These are phyloP conservation scores for Amyelois transitella DNA, from an alignment of 1,140 invertebrate species.

Conservation along the genomic window DNA sequence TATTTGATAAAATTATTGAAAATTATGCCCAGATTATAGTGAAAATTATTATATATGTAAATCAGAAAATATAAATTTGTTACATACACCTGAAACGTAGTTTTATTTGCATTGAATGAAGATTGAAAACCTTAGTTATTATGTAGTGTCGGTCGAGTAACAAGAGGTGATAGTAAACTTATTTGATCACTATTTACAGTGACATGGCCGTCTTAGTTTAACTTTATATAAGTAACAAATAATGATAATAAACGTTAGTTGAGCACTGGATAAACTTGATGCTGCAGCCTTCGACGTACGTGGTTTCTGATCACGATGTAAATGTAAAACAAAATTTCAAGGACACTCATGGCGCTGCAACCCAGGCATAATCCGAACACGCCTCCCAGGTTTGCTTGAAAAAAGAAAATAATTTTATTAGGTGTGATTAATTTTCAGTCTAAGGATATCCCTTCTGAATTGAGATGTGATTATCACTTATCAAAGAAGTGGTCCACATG, in stretches of 20 bases:
- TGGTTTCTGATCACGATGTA: slow-evolving; percentile 29
- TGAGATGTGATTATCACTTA: too few species aligned
- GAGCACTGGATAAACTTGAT: background rate
- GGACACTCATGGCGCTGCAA: slow-evolving; percentile 39
- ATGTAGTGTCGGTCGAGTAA: too few species aligned
- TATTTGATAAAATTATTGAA: slow-evolving; percentile 66
- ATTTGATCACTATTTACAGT: too few species aligned
- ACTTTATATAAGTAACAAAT: background rate
- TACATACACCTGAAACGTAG: slow-evolving; percentile 53
- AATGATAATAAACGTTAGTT: background rate
- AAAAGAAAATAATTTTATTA: slow-evolving; percentile 12
- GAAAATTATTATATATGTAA: slow-evolving; percentile 55
- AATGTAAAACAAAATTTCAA: slow-evolving; percentile 45
- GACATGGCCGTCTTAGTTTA: too few species aligned
- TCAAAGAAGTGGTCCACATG: too few species aligned
- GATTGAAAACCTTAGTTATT: too few species aligned
- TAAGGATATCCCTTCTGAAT: too few species aligned
- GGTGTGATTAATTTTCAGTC: too few species aligned
- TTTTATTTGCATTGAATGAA: slow-evolving; percentile 34
- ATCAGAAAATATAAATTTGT: slow-evolving; percentile 68
- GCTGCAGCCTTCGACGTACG: slow-evolving; percentile 5
- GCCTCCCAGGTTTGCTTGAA: slow-evolving; percentile 57
- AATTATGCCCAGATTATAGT: slow-evolving; percentile 50
- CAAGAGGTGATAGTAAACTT: too few species aligned
- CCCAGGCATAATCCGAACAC: slow-evolving; percentile 56